Conservation (phyloP, 2,113 vertebrate genomes). For the Toxotes jaculatrix region DNA sequence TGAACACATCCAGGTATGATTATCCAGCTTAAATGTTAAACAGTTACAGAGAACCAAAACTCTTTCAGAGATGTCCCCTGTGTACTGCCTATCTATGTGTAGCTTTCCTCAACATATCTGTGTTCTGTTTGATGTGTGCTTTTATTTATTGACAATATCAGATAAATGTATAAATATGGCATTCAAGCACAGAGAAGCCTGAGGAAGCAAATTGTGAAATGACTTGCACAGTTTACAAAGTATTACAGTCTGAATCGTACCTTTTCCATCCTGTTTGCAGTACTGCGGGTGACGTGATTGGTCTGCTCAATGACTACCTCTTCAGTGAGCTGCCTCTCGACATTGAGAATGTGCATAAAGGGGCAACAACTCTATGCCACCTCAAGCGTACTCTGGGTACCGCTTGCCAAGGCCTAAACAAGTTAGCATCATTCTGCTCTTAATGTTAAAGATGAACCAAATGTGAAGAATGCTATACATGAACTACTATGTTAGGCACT, state of each 20-base stretch:
- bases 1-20: slow-evolving; percentile 83
- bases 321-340: slow-evolving; percentile 85
- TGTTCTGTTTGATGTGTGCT: not conserved
- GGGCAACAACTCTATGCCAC: slow-evolving; percentile 82
- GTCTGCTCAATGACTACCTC: slow-evolving; percentile 87
- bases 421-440: slow-evolving; percentile 60
- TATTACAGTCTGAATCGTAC: not conserved
- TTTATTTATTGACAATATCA: not conserved
- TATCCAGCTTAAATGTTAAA: not conserved
- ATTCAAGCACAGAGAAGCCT: slow-evolving; percentile 26
- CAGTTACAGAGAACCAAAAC: not conserved
- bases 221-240: not conserved
- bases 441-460: not conserved
- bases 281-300: slow-evolving; percentile 81
- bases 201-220: not conserved
- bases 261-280: slow-evolving; percentile 61
- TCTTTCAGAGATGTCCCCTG: not conserved
- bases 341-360: slow-evolving; percentile 84
- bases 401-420: slow-evolving; percentile 86
- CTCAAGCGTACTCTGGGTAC: slow-evolving; percentile 83
- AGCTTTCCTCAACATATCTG: not conserved
- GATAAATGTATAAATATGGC: not conserved
- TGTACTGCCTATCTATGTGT: not conserved
- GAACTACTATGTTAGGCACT: not conserved
- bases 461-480: not conserved